A percentile compares a stretch with the other conserved stretches of the same genome.
Evolutionary conservation across 2,113 vertebrate species (phyloP).

Genomic region (Esox niger): DNA sequence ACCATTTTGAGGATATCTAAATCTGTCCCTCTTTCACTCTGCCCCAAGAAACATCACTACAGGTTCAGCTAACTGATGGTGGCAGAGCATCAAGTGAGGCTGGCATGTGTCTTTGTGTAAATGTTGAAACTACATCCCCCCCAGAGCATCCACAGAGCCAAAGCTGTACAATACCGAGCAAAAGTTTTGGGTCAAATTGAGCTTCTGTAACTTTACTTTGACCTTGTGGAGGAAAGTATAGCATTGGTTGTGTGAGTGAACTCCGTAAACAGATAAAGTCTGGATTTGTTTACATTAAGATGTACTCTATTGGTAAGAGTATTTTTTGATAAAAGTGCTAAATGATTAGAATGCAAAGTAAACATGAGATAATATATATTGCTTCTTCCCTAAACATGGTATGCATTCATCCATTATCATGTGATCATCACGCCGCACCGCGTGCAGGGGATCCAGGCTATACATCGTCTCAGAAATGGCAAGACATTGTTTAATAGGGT

Average conservation of each 20-base stretch:
- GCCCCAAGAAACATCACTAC: conserved; percentile 67
- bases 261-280: not conserved
- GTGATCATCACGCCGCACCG: not conserved
- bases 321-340: not conserved
- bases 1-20: conserved; percentile 53
- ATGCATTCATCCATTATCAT: not conserved
- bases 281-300: too few species aligned
- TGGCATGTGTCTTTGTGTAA: conserved; percentile 47
- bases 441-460: not conserved
- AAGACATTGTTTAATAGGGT: not conserved
- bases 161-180: not conserved
- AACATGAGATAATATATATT: not conserved
- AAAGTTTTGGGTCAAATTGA: conserved; percentile 33
- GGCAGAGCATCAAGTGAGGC: conserved; percentile 51
- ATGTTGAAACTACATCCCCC: conserved; percentile 29
- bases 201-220: conserved; percentile 12
- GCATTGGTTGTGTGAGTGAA: not conserved
- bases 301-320: too few species aligned
- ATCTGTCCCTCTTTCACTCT: conserved; percentile 45
- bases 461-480: not conserved
- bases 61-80: conserved; percentile 49
- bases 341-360: not conserved
- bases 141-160: conserved; percentile 11
- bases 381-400: not conserved
- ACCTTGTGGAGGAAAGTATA: conserved; percentile 30